These are phyloP conservation scores for Holothuria glaberrima DNA, from an alignment of 35 echinoderm and acorn worm genomes.

Conservation along the genomic window DNA sequence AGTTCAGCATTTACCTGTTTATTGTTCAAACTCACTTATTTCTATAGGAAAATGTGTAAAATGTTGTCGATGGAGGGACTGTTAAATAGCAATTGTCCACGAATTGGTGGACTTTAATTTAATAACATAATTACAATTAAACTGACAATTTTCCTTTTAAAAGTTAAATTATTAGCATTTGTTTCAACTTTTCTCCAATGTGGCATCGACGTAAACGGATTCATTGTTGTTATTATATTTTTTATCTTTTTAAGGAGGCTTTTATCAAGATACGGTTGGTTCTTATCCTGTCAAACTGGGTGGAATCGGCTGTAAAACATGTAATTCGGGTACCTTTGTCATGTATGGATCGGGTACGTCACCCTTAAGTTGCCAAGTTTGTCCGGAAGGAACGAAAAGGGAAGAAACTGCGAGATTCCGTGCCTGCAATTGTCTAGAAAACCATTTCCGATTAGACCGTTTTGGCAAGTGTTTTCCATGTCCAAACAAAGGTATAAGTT, in stretches of 20 bases:
- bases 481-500: constrained; percentile 23
- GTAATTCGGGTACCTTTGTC: constrained; percentile 60
- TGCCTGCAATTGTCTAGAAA: constrained; percentile 61
- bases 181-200: too few species aligned
- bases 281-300: background rate
- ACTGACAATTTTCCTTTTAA: too few species aligned
- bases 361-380: constrained; percentile 48
- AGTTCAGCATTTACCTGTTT: too few species aligned
- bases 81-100: too few species aligned
- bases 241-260: constrained; percentile 38
- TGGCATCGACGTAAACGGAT: too few species aligned
- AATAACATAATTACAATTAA: too few species aligned
- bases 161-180: too few species aligned
- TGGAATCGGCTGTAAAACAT: constrained; percentile 47
- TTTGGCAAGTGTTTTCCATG: constrained; percentile 59
- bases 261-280: constrained; percentile 57
- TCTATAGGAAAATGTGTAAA: too few species aligned
- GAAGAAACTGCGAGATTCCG: constrained; percentile 46
- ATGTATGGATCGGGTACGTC: background rate
- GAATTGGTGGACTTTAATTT: too few species aligned
- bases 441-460: constrained; percentile 47
- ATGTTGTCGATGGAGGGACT: too few species aligned
- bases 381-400: constrained; percentile 66
- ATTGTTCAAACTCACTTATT: too few species aligned
- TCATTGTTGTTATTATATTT: too few species aligned